Percentiles rank a stretch among this genome's conserved stretches.
These are phyloP conservation scores for Micoletzkya japonica DNA, from an alignment of 2,888 invertebrate species.

Conservation along the genomic window DNA sequence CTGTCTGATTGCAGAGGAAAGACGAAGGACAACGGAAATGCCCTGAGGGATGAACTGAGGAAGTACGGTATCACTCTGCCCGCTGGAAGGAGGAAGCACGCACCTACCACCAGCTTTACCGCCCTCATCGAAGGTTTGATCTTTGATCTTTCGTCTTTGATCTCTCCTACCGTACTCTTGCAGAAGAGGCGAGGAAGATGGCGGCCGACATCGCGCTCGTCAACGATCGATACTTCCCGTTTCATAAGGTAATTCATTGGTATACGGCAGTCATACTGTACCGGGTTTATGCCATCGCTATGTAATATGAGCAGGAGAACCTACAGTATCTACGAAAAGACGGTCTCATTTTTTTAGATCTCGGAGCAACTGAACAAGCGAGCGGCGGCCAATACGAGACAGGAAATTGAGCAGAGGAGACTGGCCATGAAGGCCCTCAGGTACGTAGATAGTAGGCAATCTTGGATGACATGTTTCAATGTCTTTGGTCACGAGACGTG, in stretches of 20 bases:
- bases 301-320: too few relatives aligned
- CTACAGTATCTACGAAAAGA: neutral
- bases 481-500: too few relatives aligned
- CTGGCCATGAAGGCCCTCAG: neutral
- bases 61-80: neutral
- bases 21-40: constrained; percentile 8
- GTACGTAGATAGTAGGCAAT: too few relatives aligned
- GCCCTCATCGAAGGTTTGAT: constrained; percentile 5
- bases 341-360: neutral
- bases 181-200: constrained; percentile 19
- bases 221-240: neutral
- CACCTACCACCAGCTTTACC: neutral
- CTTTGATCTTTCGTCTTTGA: neutral
- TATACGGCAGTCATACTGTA: neutral
- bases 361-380: neutral
- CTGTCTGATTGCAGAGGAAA: constrained; percentile 16
- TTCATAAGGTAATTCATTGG: neutral
- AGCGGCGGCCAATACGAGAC: neutral
- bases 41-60: neutral
- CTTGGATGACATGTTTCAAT: too few relatives aligned
- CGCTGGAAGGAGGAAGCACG: constrained; percentile 16
- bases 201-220: neutral
- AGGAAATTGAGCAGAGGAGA: neutral
- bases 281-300: too few relatives aligned
- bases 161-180: too few relatives aligned